Conservation (phyloP, 2,113 vertebrate genomes). For the Notarius lentiginosus region DNA sequence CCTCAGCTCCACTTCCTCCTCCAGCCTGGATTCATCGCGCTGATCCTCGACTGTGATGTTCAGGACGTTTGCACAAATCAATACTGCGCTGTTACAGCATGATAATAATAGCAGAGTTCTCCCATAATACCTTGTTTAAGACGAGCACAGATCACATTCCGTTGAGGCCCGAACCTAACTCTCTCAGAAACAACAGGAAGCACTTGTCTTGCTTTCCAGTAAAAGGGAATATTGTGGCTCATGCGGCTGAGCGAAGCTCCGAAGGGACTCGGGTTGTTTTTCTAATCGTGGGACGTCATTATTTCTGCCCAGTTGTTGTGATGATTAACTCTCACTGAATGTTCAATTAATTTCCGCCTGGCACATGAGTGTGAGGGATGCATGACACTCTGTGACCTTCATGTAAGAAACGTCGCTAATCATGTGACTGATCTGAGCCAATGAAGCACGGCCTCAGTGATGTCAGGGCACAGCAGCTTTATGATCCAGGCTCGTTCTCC, state of each 20-base stretch:
- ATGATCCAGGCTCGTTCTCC: not conserved
- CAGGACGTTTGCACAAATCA: not conserved
- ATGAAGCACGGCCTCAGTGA: not conserved
- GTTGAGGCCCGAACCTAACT: not conserved
- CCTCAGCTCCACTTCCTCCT: not conserved
- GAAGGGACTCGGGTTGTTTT: not conserved
- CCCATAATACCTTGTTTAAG: not conserved
- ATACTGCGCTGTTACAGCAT: not conserved
- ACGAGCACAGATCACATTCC: not conserved
- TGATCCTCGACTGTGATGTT: not conserved
- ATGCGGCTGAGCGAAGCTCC: not conserved
- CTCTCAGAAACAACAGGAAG: not conserved
- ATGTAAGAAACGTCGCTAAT: not conserved
- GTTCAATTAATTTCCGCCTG: not conserved
- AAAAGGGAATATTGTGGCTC: not conserved
- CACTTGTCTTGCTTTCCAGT: not conserved
- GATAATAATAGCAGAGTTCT: conserved; percentile 37
- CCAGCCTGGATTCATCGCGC: not conserved
- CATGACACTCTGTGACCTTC: not conserved
- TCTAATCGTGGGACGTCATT: not conserved
- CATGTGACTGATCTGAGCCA: not conserved
- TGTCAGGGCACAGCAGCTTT: not conserved
- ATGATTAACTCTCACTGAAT: not conserved
- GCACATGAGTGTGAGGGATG: not conserved
- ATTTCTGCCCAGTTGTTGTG: not conserved